Percentiles rank a stretch among this genome's conserved stretches.
These are phyloP conservation scores for Ginglymostoma cirratum DNA, from an alignment of 2,113 vertebrate species.

Conservation along the genomic window DNA sequence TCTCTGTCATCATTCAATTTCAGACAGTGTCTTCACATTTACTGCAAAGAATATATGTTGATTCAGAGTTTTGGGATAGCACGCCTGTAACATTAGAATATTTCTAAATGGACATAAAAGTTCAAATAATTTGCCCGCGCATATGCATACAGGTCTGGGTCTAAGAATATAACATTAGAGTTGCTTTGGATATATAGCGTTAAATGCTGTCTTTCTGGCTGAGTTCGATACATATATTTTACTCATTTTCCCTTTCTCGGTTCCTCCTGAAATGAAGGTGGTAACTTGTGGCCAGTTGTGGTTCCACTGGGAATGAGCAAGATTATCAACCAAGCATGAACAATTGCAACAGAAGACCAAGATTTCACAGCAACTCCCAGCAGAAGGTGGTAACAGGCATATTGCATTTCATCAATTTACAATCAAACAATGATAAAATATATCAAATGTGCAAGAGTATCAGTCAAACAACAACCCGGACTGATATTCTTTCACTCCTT, in stretches of 20 bases:
- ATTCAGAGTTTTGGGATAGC: too few relatives aligned
- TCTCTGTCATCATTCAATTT: neutral
- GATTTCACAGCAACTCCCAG: too few relatives aligned
- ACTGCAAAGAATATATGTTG: neutral
- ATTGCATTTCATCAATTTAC: too few relatives aligned
- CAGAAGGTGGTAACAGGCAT: too few relatives aligned
- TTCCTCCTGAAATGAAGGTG: neutral
- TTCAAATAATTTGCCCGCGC: neutral
- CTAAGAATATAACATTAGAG: neutral
- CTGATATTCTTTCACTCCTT: neutral
- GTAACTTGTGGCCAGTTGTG: neutral
- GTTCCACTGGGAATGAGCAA: neutral
- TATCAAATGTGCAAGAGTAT: neutral
- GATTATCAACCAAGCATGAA: neutral
- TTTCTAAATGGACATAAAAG: neutral
- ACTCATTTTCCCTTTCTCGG: neutral
- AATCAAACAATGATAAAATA: too few relatives aligned
- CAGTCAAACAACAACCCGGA: neutral
- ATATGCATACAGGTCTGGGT: neutral
- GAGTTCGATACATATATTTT: neutral
- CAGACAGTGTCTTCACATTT: neutral
- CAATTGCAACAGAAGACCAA: too few relatives aligned
- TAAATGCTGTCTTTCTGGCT: neutral
- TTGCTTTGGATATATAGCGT: neutral
- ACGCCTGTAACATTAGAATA: neutral